Percentiles rank a stretch among this genome's conserved stretches.
phyloP scores from a whole-genome alignment of 2,113 vertebrate species.

The Aleadryas rufinucha region DNA sequence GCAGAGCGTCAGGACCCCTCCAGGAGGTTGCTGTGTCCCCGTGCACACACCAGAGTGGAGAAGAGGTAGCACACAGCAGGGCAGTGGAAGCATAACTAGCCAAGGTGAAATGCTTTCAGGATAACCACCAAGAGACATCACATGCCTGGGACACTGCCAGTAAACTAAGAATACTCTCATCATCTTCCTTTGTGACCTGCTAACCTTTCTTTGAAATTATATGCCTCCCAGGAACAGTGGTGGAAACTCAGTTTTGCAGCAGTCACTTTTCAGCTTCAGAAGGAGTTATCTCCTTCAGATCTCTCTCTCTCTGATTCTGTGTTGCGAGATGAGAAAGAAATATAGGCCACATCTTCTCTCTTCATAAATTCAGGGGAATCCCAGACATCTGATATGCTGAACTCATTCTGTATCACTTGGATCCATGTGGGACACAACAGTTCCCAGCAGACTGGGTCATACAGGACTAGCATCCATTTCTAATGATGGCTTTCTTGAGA shows the following conservation, averaged over 20 bases:
- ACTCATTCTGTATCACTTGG: neutral
- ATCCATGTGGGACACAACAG: neutral
- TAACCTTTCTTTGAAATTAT: neutral
- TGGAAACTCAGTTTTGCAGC: neutral
- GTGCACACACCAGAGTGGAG: fast-evolving
- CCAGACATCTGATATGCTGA: neutral
- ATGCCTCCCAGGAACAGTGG: neutral
- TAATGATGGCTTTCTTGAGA: neutral
- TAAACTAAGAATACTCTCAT: neutral
- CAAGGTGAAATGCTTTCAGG: neutral
- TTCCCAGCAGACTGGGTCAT: neutral
- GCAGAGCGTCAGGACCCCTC: neutral
- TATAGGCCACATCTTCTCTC: neutral
- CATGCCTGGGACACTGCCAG: neutral
- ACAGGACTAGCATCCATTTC: neutral
- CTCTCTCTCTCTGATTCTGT: neutral
- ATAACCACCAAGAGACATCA: neutral
- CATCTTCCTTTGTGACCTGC: neutral
- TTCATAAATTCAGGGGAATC: neutral
- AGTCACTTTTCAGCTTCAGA: neutral
- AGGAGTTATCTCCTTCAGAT: neutral
- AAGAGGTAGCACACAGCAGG: neutral
- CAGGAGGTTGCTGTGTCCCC: neutral
- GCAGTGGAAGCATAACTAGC: neutral
- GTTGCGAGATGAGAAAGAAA: neutral